Evolutionary conservation across 2,888 invertebrate species (phyloP).

Genomic region (Melinaea marsaeus): DNA sequence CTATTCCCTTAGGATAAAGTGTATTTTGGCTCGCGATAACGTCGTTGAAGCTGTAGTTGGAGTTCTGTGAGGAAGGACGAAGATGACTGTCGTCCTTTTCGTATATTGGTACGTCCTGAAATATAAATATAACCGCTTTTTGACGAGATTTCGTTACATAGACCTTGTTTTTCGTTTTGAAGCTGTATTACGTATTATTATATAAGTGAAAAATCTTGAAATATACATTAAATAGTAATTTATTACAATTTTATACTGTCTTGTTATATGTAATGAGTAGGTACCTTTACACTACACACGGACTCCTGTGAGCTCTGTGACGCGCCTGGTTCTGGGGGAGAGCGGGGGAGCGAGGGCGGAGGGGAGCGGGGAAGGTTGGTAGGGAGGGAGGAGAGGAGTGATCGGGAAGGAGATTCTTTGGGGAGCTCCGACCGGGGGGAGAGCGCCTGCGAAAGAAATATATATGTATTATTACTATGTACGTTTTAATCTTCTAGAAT

Average conservation of each 20-base stretch:
- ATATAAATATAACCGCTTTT: background rate
- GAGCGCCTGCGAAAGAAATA: too few species aligned
- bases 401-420: too few species aligned
- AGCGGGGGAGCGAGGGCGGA: background rate
- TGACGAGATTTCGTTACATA: too few species aligned
- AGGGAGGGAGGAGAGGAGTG: too few species aligned
- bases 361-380: background rate
- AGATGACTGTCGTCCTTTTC: constrained; percentile 65
- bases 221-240: too few species aligned
- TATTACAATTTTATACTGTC: too few species aligned
- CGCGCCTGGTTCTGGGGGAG: constrained; percentile 40
- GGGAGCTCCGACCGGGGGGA: too few species aligned
- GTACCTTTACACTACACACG: constrained; percentile 41
- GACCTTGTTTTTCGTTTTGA: too few species aligned
- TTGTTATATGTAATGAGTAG: background rate
- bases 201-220: too few species aligned
- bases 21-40: constrained; percentile 52
- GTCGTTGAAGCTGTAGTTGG: constrained; percentile 64
- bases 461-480: too few species aligned
- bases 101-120: constrained; percentile 40
- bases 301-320: constrained; percentile 62
- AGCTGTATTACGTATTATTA: too few species aligned
- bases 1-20: constrained; percentile 41
- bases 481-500: too few species aligned
- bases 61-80: constrained; percentile 62